Base-by-base conservation (phyloP, 2,888 invertebrate species). In the Meandrusa payeni region DNA sequence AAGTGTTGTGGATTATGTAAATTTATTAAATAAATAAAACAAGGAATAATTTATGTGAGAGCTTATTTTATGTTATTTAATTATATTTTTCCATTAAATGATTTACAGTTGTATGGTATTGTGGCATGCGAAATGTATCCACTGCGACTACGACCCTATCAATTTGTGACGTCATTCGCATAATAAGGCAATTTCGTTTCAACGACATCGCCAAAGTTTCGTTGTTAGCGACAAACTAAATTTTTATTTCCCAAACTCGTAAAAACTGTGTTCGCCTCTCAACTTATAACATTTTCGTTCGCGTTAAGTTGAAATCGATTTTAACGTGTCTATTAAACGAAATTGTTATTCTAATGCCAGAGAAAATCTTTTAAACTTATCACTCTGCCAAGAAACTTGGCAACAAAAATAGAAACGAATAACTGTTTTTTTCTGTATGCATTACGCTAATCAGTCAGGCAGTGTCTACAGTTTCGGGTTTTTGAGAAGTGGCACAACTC, bases 171-270 rank as follows among this genome's bases (percentile, higher is more conserved):
- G 20, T 37, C 32, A 10, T 17, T 20, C 27, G 43, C 32, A 39
- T 39, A 44, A 44, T 38, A 44, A 44, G 33, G 38, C 17, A 28
- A 44, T 44, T 38, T 32, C 13, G 32, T 27, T 32, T 24, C 43
- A 17, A 38, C 32, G 43, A 37, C 26, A 32, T 32, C 10, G 17
- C 13, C 13, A 26, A 43, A 43, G 11, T 43, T 43, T 32, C 20
- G 44, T 44, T 44, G 38, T 44, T 39, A 44, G 33, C 32, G 10
- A 23, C 27, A 20, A 38, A 44, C 27, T 33, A 38, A 44, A 43
- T 43, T 43, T 43, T 44, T 44, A 38, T 44, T 44, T 27, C 26
- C 12, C 33, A 11, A 33, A 38, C 33, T 38, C 38, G 20, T 44
- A 43, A 38, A 42, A 43, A 43, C 41, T 43, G 26, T 37, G 23